Base-by-base conservation (phyloP, 1,140 invertebrate species). In the Trichonephila clavata region DNA sequence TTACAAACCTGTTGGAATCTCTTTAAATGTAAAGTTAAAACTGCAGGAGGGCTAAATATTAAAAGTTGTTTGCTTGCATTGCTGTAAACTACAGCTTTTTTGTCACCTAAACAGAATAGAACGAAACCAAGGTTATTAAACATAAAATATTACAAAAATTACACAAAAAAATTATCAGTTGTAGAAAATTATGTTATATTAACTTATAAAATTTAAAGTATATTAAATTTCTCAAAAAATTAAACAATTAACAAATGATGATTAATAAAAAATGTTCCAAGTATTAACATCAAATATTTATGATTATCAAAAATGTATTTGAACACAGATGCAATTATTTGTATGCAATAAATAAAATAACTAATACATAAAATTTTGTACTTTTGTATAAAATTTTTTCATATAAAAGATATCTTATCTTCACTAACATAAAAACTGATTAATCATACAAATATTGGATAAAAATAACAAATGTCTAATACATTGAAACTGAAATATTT, bases 1-100 rank as follows among this genome's bases (percentile, higher is more conserved):
- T 57, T 50, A 61, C 86, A 77, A 93, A 96, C 96, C 95, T 97
- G 96, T 95, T 96, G 96, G 95, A 97, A 97, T 71, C 99, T 96
- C 96, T 99, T 99, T 81, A 99, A 96, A 95, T 99, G 99, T 27
- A 99, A 96, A 59, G 99, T 99, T 0, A 99, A 96, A 92, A 99
- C 97, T 7, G 98, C 97, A 4, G 99, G 99, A 57, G 98, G 98
- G 95, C 97, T 97, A 92, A 97, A 98, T 20, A 99, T 97, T 2
- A 99, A 96, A 95, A 99, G 97, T 95, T 99, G 98, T 95, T 99
- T 99, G 3, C 97, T 98, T 61, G 98, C 98, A 95, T 98, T 98
- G 1, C 98, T 98, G 95, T 98, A 98, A 0, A 99, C 97, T 60
- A 97, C 97, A 32, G 96, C 96, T 61, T 84, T 88, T 71, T 91